Percentiles rank a stretch among this genome's conserved stretches.
Conservation (phyloP, 2,797 vertebrate genomes). For the Anabacerthia variegaticeps region DNA sequence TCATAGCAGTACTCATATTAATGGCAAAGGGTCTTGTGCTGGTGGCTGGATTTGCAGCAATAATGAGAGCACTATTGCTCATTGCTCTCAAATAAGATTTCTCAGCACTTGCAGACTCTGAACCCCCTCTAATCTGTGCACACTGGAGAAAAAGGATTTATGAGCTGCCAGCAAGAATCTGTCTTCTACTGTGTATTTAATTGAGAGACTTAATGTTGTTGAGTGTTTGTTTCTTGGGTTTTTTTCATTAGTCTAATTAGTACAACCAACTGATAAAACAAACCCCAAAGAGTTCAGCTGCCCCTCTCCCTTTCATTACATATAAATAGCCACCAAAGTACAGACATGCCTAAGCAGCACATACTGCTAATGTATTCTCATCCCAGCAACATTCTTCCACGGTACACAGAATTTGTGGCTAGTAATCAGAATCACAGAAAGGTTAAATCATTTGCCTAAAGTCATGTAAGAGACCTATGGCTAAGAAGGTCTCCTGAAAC, state of each 20-base stretch:
- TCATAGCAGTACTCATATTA: not conserved
- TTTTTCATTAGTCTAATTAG: not conserved
- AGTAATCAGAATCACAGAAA: not conserved
- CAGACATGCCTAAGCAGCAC: not conserved
- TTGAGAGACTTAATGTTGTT: not conserved
- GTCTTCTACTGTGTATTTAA: not conserved
- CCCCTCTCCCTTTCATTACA: not conserved
- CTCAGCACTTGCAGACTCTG: not conserved
- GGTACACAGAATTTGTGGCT: not conserved
- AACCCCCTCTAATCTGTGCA: not conserved
- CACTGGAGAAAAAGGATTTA: not conserved
- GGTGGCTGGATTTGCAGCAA: not conserved
- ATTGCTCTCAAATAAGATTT: not conserved
- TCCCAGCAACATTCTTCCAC: not conserved
- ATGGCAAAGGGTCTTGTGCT: not conserved
- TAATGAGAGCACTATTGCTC: not conserved
- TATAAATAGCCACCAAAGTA: not conserved
- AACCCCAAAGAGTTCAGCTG: not conserved
- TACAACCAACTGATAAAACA: not conserved
- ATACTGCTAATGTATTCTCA: not conserved
- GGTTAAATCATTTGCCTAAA: not conserved
- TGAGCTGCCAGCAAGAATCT: not conserved
- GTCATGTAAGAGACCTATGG: not conserved
- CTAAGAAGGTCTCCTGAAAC: not conserved
- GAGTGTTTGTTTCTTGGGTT: accelerated